Evolutionary conservation across 2,797 vertebrate genomes (phyloP).

Genomic region (Amphiprion clarkii): DNA sequence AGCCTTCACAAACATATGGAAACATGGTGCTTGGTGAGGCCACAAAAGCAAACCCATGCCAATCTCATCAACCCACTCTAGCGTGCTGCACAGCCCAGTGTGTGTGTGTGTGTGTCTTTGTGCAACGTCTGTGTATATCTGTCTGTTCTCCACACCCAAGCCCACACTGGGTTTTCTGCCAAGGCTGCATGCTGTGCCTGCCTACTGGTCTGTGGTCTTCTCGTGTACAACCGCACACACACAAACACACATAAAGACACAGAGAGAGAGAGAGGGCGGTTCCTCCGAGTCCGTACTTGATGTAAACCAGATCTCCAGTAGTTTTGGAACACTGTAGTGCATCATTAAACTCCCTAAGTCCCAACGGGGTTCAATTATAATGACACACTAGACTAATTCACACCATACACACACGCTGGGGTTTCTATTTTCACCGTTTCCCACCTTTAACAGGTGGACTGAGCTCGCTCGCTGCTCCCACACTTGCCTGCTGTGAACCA

Average conservation of each 20-base stretch:
- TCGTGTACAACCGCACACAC: constrained; percentile 40
- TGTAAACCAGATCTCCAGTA: constrained; percentile 73
- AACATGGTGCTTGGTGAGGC: constrained; percentile 59
- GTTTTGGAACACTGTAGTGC: constrained; percentile 61
- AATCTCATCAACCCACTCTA: constrained; percentile 68
- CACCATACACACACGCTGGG: constrained; percentile 26
- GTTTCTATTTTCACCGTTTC: constrained; percentile 55
- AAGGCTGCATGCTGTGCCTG: constrained; percentile 66
- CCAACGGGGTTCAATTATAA: constrained; percentile 51
- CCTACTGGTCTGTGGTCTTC: constrained; percentile 70
- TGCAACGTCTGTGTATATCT: constrained; percentile 27
- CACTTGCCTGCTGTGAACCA: constrained; percentile 37
- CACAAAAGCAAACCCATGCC: constrained; percentile 63
- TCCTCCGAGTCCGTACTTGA: constrained; percentile 62
- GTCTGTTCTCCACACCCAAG: constrained; percentile 66
- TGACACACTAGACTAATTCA: constrained; percentile 50
- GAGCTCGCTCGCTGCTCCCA: constrained; percentile 28
- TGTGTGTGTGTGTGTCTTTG: constrained; percentile 32
- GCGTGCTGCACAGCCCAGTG: constrained; percentile 41
- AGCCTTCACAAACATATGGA: constrained; percentile 72
- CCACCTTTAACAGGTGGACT: constrained; percentile 70
- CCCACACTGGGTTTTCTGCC: constrained; percentile 65
- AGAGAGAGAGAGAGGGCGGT: constrained; percentile 52
- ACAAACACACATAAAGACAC: constrained; percentile 39
- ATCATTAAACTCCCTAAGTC: constrained; percentile 67